Conservation (phyloP, 2,113 vertebrate species). For the Meriones unguiculatus region DNA sequence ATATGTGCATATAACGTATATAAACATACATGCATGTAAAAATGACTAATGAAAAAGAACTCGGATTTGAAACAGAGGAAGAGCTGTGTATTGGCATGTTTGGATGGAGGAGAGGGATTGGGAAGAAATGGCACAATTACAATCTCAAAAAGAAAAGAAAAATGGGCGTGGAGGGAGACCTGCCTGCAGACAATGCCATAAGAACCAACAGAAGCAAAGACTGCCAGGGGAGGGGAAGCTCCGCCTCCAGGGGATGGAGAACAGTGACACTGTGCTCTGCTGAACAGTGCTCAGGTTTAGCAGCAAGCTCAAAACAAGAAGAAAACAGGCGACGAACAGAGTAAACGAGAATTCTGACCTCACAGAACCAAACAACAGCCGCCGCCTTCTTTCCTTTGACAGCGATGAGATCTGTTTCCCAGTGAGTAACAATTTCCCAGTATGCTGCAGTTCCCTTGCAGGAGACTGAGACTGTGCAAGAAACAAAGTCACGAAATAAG, state of each 20-base stretch:
- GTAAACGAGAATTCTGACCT: neutral
- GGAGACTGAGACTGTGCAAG: neutral
- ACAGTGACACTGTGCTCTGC: conserved; percentile 92
- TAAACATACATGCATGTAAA: neutral
- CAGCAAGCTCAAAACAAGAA: conserved; percentile 89
- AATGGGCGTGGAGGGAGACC: neutral
- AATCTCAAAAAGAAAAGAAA: neutral
- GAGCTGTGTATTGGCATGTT: too few relatives aligned
- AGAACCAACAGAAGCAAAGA: neutral
- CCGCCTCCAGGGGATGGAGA: conserved; percentile 90
- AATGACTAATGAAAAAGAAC: neutral
- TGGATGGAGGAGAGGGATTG: neutral
- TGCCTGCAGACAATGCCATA: neutral
- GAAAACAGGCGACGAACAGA: neutral
- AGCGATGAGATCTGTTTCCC: neutral
- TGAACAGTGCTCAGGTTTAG: conserved; percentile 92
- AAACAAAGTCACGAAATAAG: neutral
- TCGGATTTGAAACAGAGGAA: neutral
- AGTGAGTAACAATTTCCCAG: neutral
- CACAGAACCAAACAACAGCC: neutral
- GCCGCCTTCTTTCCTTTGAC: neutral
- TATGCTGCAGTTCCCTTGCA: neutral
- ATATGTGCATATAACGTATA: neutral
- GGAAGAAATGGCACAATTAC: neutral
- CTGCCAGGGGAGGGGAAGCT: conserved; percentile 86